These are phyloP conservation scores for Caenorhabditis panamensis DNA, from an alignment of 2,888 invertebrate genomes.

Conservation along the genomic window DNA sequence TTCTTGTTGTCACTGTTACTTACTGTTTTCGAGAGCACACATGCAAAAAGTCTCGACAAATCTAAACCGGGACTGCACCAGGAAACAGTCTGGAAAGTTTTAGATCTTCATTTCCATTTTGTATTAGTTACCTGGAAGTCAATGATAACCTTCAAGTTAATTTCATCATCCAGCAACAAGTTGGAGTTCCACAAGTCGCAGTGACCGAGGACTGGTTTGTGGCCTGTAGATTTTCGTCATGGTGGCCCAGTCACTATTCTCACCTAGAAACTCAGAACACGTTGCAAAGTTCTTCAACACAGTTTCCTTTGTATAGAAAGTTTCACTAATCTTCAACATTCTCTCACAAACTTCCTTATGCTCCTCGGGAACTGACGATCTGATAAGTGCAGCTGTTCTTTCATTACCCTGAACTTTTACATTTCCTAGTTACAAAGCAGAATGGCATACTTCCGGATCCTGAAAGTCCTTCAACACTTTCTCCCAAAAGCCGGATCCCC, in stretches of 20 bases:
- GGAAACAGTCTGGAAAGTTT: conserved; percentile 40
- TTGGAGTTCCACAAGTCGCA: conserved; percentile 52
- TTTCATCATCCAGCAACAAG: conserved; percentile 29
- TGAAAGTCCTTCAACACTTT: conserved; percentile 3
- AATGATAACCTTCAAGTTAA: conserved; percentile 47
- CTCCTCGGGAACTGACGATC: background rate
- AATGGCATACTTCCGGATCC: background rate
- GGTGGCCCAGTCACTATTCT: background rate
- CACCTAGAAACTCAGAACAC: background rate
- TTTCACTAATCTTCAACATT: background rate
- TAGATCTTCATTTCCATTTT: background rate
- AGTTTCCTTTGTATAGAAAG: background rate
- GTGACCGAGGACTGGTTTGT: conserved; percentile 42
- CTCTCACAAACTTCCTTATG: background rate
- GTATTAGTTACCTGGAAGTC: conserved; percentile 45
- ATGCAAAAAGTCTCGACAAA: conserved; percentile 36
- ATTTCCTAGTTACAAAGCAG: background rate
- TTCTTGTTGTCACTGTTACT: no score
- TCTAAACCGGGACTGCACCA: conserved; percentile 34
- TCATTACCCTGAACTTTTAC: background rate
- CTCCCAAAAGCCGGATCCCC: conserved; percentile 27
- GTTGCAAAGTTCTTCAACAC: background rate
- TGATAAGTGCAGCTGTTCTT: background rate
- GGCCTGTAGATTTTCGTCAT: conserved; percentile 1
- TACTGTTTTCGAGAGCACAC: conserved; percentile 6